These are phyloP conservation scores for Eucera pruinosa DNA, from an alignment of 2,888 invertebrate species.

Conservation along the genomic window DNA sequence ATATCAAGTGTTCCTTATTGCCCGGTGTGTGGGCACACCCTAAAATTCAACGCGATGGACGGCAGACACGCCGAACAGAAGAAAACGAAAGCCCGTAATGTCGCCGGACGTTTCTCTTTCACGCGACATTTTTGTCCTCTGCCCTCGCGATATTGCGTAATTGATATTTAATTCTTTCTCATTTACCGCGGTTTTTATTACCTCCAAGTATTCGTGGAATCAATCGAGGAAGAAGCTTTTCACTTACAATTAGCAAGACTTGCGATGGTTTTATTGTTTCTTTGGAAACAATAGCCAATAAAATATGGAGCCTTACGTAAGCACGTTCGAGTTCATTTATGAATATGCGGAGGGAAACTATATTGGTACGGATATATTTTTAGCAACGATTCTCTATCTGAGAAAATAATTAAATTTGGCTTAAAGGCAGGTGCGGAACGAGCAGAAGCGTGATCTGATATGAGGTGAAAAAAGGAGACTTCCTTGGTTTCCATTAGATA, in stretches of 20 bases:
- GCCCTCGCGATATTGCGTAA: constrained; percentile 21
- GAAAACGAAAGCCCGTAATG: constrained; percentile 54
- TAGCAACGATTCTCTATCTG: too few relatives aligned
- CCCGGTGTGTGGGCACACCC: constrained; percentile 59
- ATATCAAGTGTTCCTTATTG: constrained; percentile 59
- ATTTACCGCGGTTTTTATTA: not conserved
- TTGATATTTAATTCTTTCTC: not conserved
- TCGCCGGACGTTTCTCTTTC: constrained; percentile 49
- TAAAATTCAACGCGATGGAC: constrained; percentile 52
- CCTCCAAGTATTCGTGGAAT: not conserved
- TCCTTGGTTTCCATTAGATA: constrained; percentile 67
- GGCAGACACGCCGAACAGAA: constrained; percentile 12
- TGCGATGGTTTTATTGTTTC: not conserved
- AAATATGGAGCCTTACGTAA: not conserved
- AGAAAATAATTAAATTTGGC: not conserved
- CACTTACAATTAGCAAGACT: not conserved
- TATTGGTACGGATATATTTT: too few relatives aligned
- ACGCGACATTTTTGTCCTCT: constrained; percentile 26
- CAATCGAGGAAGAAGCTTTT: constrained; percentile 7
- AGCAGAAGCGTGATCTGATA: constrained; percentile 37
- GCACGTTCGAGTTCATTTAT: too few relatives aligned
- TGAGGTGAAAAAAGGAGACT: constrained; percentile 46
- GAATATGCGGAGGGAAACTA: too few relatives aligned
- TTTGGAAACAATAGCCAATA: not conserved
- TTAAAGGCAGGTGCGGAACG: too few relatives aligned